These are phyloP conservation scores for Argyrosomus japonicus DNA, from an alignment of 2,113 vertebrate genomes.

Conservation along the genomic window DNA sequence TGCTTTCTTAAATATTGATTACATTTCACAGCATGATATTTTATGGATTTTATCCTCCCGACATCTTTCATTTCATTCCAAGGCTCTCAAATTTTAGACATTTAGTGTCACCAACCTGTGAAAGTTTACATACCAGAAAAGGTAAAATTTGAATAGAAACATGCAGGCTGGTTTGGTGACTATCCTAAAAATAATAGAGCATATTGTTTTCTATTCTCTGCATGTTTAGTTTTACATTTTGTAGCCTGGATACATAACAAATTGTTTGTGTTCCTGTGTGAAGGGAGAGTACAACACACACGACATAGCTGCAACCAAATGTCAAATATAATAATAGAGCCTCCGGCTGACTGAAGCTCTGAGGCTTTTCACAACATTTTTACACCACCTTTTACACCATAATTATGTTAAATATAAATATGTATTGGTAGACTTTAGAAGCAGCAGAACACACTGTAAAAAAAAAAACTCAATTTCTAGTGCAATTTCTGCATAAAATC, in stretches of 20 bases:
- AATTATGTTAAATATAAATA: not conserved
- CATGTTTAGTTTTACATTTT: not conserved
- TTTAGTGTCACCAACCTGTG: not conserved
- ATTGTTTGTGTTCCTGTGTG: not conserved
- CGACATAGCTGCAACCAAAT: too few species aligned
- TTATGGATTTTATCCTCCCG: not conserved
- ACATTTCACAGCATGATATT: conserved; percentile 5
- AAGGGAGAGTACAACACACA: not conserved
- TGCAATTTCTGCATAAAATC: not conserved
- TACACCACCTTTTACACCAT: conserved; percentile 9
- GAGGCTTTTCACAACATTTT: not conserved
- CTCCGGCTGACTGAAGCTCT: not conserved
- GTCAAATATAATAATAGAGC: not conserved
- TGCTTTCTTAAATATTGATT: conserved; percentile 19
- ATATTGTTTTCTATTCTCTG: not conserved
- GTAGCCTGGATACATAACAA: not conserved
- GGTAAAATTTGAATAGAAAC: not conserved
- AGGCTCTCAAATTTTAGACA: not conserved
- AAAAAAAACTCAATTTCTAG: not conserved
- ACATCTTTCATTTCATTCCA: not conserved
- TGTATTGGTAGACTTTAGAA: not conserved
- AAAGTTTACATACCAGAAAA: not conserved
- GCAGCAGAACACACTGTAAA: not conserved
- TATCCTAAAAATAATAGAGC: not conserved
- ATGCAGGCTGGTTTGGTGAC: not conserved